These are phyloP conservation scores for Dryobota labecula DNA, from an alignment of 2,888 invertebrate genomes.

Conservation along the genomic window DNA sequence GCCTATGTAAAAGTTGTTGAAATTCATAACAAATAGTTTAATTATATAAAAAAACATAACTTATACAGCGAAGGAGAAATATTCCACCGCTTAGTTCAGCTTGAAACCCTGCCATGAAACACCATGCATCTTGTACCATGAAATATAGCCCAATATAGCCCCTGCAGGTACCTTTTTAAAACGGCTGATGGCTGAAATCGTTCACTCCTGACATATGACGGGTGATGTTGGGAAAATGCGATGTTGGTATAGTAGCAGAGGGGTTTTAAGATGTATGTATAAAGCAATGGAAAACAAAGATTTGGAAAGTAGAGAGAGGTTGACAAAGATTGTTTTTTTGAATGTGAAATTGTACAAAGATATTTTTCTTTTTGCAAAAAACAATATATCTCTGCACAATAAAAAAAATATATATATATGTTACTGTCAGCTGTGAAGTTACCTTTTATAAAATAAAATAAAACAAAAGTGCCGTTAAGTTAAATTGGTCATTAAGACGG, in stretches of 20 bases:
- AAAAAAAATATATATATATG: too few species aligned
- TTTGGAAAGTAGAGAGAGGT: background rate
- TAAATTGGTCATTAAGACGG: too few species aligned
- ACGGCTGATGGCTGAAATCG: conserved; percentile 61
- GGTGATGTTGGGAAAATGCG: conserved; percentile 56
- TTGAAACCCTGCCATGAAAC: conserved; percentile 47
- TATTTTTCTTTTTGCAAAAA: too few species aligned
- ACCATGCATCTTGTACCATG: conserved; percentile 66
- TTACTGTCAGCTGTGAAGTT: too few species aligned
- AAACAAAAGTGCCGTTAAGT: too few species aligned
- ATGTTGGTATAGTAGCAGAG: conserved; percentile 35
- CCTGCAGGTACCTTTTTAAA: conserved; percentile 62
- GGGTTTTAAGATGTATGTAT: conserved; percentile 33
- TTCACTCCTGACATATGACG: conserved; percentile 63
- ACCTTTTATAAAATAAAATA: too few species aligned
- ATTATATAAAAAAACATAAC: conserved; percentile 2
- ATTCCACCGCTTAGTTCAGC: conserved; percentile 39
- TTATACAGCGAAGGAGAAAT: conserved; percentile 32
- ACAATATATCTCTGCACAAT: too few species aligned
- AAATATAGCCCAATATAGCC: conserved; percentile 66
- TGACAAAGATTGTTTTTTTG: too few species aligned
- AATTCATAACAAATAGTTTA: conserved; percentile 1
- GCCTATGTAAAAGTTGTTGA: too few species aligned
- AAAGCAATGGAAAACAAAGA: conserved; percentile 10
- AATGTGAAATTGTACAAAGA: too few species aligned